Evolutionary conservation across 2,888 invertebrate species (phyloP).

Genomic region (Rambutsinella grinnellia): DNA sequence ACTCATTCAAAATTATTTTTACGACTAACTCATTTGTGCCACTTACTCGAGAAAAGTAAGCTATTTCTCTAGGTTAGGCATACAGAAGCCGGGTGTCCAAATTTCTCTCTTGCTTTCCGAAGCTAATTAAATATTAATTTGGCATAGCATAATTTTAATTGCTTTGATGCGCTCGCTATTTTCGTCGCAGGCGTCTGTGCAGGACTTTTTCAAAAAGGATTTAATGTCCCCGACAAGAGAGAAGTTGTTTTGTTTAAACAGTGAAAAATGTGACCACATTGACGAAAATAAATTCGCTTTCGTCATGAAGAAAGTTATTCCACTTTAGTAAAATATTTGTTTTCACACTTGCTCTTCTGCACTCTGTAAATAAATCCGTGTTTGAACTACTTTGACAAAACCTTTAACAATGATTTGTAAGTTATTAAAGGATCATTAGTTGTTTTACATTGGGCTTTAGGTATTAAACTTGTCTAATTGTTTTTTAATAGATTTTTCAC

Average conservation of each 20-base stretch:
- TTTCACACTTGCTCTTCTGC: not conserved
- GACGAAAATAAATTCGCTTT: not conserved
- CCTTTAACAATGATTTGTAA: conserved; percentile 3
- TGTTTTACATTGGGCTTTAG: not conserved
- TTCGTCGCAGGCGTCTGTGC: no score
- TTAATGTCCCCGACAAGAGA: not conserved
- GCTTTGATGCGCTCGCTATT: not conserved
- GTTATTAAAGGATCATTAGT: not conserved
- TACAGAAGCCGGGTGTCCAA: not conserved
- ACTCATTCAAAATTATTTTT: no score
- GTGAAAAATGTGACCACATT: not conserved
- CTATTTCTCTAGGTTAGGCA: not conserved
- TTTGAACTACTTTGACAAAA: not conserved
- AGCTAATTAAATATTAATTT: conserved; percentile 35
- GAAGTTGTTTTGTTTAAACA: not conserved
- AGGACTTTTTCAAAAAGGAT: not conserved
- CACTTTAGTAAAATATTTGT: not conserved
- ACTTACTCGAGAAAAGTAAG: no score
- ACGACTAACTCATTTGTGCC: no score
- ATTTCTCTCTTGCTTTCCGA: not conserved
- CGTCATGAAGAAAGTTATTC: not conserved
- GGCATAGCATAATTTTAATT: not conserved
- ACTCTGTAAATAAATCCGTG: not conserved
- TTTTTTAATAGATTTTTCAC: not conserved
- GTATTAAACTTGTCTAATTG: no score